Evolutionary conservation across 2,113 vertebrate genomes (phyloP).

Genomic region (Marmota flaviventris): DNA sequence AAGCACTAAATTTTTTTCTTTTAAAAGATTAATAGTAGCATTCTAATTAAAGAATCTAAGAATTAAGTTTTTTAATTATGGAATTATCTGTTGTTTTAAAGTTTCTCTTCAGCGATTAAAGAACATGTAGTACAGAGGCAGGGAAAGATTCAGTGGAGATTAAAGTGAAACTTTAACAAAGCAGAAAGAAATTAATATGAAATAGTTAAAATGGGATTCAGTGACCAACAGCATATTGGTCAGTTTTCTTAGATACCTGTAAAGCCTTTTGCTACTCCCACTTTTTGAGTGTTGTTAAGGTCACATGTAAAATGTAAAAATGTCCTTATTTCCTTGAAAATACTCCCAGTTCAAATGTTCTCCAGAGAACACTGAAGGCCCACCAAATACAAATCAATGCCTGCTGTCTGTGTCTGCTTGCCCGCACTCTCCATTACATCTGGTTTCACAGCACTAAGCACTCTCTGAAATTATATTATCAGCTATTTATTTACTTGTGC

Average conservation of each 20-base stretch:
- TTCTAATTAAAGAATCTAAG: slow-evolving; percentile 41
- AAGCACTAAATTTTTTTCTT: slow-evolving; percentile 46
- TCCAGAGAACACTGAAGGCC: not conserved
- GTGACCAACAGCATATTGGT: not conserved
- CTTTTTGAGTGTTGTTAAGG: not conserved
- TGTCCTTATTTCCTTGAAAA: not conserved
- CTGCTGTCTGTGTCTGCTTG: not conserved
- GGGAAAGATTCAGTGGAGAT: not conserved
- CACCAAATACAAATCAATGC: not conserved
- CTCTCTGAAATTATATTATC: not conserved
- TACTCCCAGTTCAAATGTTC: not conserved
- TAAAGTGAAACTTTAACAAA: slow-evolving; percentile 39
- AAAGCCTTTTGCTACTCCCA: not conserved
- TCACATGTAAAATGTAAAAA: not conserved
- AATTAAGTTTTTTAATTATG: slow-evolving; percentile 25
- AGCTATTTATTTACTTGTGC: not conserved
- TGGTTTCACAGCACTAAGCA: not conserved
- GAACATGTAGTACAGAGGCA: not conserved
- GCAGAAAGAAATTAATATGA: slow-evolving; percentile 46
- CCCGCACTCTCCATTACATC: not conserved
- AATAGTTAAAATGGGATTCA: not conserved
- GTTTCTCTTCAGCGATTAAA: slow-evolving; percentile 41
- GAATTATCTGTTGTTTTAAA: not conserved
- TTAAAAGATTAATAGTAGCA: not conserved
- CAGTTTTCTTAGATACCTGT: not conserved